Conservation (phyloP, 2,113 vertebrate species). For the Dasyprocta punctata region DNA sequence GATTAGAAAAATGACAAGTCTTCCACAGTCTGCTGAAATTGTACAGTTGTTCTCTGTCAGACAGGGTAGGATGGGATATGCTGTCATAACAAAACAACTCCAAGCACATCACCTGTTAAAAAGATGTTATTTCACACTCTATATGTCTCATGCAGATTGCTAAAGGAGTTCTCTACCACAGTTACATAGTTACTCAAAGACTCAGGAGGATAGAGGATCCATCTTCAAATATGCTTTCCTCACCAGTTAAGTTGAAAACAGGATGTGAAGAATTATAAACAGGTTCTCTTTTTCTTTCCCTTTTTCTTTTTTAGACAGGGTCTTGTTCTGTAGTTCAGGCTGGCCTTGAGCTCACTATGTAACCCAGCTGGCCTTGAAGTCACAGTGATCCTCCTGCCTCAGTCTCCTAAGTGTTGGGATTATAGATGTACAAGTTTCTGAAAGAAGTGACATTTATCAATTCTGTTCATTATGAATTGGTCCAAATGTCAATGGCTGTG, state of each 20-base stretch:
- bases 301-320: neutral
- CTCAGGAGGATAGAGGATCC: neutral
- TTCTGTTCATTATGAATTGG: neutral
- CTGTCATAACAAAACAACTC: slow-evolving; percentile 52
- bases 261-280: neutral
- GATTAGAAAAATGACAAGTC: slow-evolving; percentile 42
- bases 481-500: neutral
- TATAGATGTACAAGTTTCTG: neutral
- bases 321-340: neutral
- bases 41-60: slow-evolving; percentile 39
- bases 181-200: neutral
- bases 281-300: neutral
- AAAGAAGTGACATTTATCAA: neutral
- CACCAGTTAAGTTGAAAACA: neutral
- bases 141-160: neutral
- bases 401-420: neutral
- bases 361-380: neutral
- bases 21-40: slow-evolving; percentile 38
- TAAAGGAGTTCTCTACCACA: neutral
- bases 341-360: neutral
- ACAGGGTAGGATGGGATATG: neutral
- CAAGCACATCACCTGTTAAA: neutral
- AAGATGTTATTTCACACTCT: neutral
- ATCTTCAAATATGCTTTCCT: neutral
- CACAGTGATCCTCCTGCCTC: neutral